A percentile compares a stretch with the other conserved stretches of the same genome.
Evolutionary conservation across 64 coral and sea anemone genomes (phyloP).

Genomic region (Pocillopora verrucosa): DNA sequence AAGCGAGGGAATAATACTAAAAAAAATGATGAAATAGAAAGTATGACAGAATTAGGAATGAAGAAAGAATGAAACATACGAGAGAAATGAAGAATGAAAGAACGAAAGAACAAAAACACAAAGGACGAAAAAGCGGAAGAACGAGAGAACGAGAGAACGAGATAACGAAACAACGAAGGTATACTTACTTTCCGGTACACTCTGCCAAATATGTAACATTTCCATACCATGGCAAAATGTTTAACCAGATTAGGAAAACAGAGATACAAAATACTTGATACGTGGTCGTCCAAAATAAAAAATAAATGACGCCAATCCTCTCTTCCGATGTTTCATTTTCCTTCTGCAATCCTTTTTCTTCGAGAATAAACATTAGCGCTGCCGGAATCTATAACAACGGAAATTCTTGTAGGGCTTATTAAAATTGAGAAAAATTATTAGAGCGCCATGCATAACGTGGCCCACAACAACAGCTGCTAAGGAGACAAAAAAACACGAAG

Average conservation of each 20-base stretch:
- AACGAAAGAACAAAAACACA: too few species aligned
- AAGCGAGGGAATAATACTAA: too few species aligned
- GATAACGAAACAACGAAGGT: not conserved
- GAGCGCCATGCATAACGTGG: too few species aligned
- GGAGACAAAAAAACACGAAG: too few species aligned
- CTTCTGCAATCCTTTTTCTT: constrained; percentile 83
- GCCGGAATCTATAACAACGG: constrained; percentile 54
- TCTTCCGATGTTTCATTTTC: constrained; percentile 48
- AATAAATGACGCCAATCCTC: constrained; percentile 69
- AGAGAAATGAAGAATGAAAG: too few species aligned
- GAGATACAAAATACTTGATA: constrained; percentile 71
- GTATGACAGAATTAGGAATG: too few species aligned
- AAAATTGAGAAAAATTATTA: too few species aligned
- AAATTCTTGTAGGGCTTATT: not conserved
- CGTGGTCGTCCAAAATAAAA: constrained; percentile 85
- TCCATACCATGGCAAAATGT: constrained; percentile 82
- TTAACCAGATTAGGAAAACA: constrained; percentile 67
- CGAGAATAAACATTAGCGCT: constrained; percentile 74
- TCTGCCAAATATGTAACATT: constrained; percentile 62
- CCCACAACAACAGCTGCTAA: too few species aligned
- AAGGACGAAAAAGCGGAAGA: not conserved
- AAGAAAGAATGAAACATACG: too few species aligned
- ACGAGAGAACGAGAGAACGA: not conserved
- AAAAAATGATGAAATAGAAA: too few species aligned
- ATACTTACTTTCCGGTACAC: constrained; percentile 78